A percentile compares a stretch with the other conserved stretches of the same genome.
Evolutionary conservation across 2,113 vertebrate genomes (phyloP).

Genomic region (Corvus hawaiiensis): DNA sequence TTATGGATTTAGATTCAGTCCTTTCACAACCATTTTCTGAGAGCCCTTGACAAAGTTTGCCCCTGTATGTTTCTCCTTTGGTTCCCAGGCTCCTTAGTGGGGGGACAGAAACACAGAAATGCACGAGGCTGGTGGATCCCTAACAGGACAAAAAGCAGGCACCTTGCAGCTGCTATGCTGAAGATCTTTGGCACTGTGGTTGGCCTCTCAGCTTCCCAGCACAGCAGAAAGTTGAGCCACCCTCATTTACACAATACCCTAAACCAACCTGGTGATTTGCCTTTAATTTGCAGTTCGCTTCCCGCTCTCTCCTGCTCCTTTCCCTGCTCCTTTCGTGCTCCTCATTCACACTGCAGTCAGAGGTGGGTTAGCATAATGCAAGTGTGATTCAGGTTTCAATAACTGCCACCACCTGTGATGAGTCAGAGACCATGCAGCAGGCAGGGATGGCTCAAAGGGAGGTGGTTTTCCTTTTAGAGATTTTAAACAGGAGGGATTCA

Average conservation of each 20-base stretch:
- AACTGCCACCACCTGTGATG: constrained; percentile 2
- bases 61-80: neutral
- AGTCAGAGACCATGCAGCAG: neutral
- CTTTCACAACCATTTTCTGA: neutral
- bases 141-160: neutral
- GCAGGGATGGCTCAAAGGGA: neutral
- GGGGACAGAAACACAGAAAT: neutral
- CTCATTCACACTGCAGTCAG: neutral
- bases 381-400: constrained; percentile 1
- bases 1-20: neutral
- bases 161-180: neutral
- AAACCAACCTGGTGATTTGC: constrained; percentile 29
- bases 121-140: neutral
- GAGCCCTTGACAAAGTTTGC: neutral
- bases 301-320: neutral
- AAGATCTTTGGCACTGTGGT: neutral
- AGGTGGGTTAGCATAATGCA: neutral
- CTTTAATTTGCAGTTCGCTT: constrained; percentile 22
- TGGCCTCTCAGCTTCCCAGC: neutral
- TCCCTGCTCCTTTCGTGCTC: constrained; percentile 22
- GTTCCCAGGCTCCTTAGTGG: neutral
- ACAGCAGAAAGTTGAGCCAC: neutral
- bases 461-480: neutral
- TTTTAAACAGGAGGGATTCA: neutral
- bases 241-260: neutral